Percentiles rank a stretch among this genome's conserved stretches.
These are phyloP conservation scores for Eristalis intricaria DNA, from an alignment of 2,888 invertebrate genomes.

Conservation along the genomic window DNA sequence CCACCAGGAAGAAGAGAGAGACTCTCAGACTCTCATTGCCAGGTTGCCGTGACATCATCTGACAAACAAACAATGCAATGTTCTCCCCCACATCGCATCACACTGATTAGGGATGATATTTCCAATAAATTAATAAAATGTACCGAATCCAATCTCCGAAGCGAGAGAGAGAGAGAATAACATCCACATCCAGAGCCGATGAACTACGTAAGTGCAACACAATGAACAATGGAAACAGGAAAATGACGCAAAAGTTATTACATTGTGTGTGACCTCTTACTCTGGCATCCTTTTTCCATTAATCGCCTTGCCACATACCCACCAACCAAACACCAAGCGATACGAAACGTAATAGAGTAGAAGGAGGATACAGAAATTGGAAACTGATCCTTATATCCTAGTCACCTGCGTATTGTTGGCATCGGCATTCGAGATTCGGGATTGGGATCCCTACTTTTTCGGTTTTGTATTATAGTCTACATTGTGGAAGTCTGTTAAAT, in stretches of 20 bases:
- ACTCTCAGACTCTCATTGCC: background rate
- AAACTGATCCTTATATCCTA: slow-evolving; percentile 69
- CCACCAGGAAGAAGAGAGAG: slow-evolving; percentile 1
- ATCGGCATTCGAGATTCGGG: slow-evolving; percentile 51
- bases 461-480: slow-evolving; percentile 11
- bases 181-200: background rate
- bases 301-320: slow-evolving; percentile 44
- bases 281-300: slow-evolving; percentile 59
- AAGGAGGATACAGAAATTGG: slow-evolving; percentile 59
- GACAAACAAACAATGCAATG: slow-evolving; percentile 17
- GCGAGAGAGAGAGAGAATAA: background rate
- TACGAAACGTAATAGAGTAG: slow-evolving; percentile 22
- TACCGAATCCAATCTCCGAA: slow-evolving; percentile 47
- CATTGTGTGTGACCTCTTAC: slow-evolving; percentile 59
- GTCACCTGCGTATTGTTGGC: slow-evolving; percentile 69
- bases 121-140: slow-evolving; percentile 62
- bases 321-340: slow-evolving; percentile 1
- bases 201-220: slow-evolving; percentile 45
- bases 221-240: slow-evolving; percentile 51
- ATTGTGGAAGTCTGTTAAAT: slow-evolving; percentile 64
- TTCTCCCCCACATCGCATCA: slow-evolving; percentile 22
- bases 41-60: background rate
- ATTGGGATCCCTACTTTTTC: slow-evolving; percentile 45
- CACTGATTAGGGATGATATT: slow-evolving; percentile 61
- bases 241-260: slow-evolving; percentile 71